Percentiles rank a stretch among this genome's conserved stretches.
Conservation (phyloP, 1,140 invertebrate species). For the Zaprionus inermis region DNA sequence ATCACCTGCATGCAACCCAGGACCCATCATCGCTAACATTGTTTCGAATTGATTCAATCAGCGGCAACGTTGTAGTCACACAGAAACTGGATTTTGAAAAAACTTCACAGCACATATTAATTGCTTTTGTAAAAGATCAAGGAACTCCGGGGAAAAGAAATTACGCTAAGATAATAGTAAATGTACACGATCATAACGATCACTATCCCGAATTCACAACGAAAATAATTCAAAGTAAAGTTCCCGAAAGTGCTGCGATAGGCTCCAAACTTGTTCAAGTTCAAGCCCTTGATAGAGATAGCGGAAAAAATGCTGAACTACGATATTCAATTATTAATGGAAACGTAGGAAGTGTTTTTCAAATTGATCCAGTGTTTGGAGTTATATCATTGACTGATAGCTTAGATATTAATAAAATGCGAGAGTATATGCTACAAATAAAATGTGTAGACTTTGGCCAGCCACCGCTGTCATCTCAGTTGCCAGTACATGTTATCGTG, state of each 20-base stretch:
- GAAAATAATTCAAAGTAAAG: constrained; percentile 89
- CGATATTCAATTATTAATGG: constrained; percentile 92
- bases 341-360: constrained; percentile 94
- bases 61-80: constrained; percentile 89
- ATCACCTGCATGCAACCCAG: constrained; percentile 90
- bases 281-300: constrained; percentile 91
- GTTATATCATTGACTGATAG: constrained; percentile 90
- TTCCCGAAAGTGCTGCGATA: constrained; percentile 90
- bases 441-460: constrained; percentile 93
- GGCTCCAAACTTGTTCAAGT: constrained; percentile 90
- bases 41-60: constrained; percentile 93
- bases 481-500: constrained; percentile 93
- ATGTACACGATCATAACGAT: constrained; percentile 95
- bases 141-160: constrained; percentile 93
- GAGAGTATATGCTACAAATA: constrained; percentile 93
- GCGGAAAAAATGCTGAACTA: constrained; percentile 92
- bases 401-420: constrained; percentile 88
- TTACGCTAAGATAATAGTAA: constrained; percentile 92
- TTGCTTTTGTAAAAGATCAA: constrained; percentile 95
- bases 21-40: constrained; percentile 89
- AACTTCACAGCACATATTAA: constrained; percentile 92
- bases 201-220: constrained; percentile 93
- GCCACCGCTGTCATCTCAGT: constrained; percentile 89
- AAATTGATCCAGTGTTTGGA: constrained; percentile 91
- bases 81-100: constrained; percentile 92